Evolutionary conservation across 2,113 vertebrate species (phyloP), one percentile per base, ranked within the genome.

Genomic region (Clinocottus analis): DNA sequence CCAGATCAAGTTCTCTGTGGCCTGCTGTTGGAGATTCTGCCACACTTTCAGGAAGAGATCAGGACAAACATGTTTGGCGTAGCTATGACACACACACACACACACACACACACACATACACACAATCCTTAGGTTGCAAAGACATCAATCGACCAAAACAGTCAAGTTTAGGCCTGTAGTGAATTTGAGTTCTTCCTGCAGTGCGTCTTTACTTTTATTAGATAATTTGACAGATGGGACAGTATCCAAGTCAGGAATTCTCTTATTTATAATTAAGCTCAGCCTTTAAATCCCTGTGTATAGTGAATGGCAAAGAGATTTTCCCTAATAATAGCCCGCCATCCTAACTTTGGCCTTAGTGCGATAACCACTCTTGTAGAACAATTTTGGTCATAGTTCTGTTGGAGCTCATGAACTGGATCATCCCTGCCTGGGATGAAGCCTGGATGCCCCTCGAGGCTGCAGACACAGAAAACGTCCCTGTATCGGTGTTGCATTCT

Each of bases 401-500:
- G 33, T 33, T 33, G 4, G 33, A 33, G 62, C 35, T 31, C 13
- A 25, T 69, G 35, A 58, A 56, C n/a, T 58, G 51, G 66, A 11
- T 41, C 31, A 49, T 6, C 59, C 43, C 45, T 7, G 59, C 43
- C 78, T 83, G 84, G 83, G 80, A 62, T 9, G 23, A 70, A 81
- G 61, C 25, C 76, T 2, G 60, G 23, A 45, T 55, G 76, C 31
- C 79, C 87, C 87, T 79, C 1, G 56, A 79, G 85, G 80, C 83
- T 79, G 66, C 19, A 53, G 88, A 83, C 79, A 45, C 58, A 72
- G 84, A 76, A n/a, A 89, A 77, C 83, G 79, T 78, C 78, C 85
- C 84, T 33, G 60, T 85, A 82, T 89, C 84, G 23, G 75, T 88
- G 75, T 85, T 82, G 47, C 64, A 58, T 84, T 79, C 80, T 84